A percentile compares a stretch with the other conserved stretches of the same genome.
phyloP scores from a whole-genome alignment of 2,888 invertebrate species.

The Rhagonycha fulva region DNA sequence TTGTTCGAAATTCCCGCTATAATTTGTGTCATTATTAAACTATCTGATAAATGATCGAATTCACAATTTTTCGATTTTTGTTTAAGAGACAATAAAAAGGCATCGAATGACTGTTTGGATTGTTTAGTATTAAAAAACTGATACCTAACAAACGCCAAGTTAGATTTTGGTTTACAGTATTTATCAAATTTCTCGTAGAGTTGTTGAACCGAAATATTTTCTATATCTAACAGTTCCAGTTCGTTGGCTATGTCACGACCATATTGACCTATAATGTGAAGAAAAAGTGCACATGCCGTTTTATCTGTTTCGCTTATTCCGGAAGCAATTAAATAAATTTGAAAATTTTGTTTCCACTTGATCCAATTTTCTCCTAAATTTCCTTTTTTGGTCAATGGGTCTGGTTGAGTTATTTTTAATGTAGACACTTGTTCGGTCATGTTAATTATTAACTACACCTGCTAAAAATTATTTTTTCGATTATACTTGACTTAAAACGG shows the following conservation, averaged over 20 bases:
- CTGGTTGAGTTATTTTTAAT: neutral
- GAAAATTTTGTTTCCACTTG: conserved; percentile 13
- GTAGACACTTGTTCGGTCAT: neutral
- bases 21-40: conserved; percentile 17
- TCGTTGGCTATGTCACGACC: conserved; percentile 11
- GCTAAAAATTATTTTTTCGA: no score
- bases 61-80: conserved; percentile 18
- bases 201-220: neutral
- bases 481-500: neutral
- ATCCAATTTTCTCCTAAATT: conserved; percentile 13
- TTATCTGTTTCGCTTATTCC: conserved; percentile 2
- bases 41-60: conserved; percentile 25
- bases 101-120: conserved; percentile 26
- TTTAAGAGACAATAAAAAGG: conserved; percentile 26
- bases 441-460: neutral
- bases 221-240: neutral
- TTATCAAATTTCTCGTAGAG: conserved; percentile 7
- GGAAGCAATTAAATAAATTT: conserved; percentile 8
- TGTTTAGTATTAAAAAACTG: conserved; percentile 31
- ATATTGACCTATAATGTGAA: conserved; percentile 13
- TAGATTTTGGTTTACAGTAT: conserved; percentile 9
- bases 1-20: conserved; percentile 7
- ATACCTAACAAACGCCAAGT: conserved; percentile 14
- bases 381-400: conserved; percentile 2
- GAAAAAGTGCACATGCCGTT: conserved; percentile 3